Conservation (phyloP, 2,888 invertebrate species). For the Diloba caeruleocephala region DNA sequence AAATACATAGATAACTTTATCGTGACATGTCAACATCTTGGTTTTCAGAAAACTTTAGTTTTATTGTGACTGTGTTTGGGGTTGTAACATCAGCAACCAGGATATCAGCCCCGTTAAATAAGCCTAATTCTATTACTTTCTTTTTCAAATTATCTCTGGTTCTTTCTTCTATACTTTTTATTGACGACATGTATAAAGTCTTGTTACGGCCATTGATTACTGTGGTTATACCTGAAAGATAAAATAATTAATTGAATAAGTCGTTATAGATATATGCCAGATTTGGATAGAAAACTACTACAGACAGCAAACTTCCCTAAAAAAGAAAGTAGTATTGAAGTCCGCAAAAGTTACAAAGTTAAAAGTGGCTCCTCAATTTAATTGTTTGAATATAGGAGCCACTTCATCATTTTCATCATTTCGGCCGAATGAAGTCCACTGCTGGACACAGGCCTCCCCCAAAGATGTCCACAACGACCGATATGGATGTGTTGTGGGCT, state of each 20-base stretch:
- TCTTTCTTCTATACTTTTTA: conserved; percentile 96
- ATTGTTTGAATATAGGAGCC: too few species aligned
- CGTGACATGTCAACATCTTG: conserved; percentile 86
- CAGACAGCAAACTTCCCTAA: too few species aligned
- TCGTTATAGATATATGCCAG: too few species aligned
- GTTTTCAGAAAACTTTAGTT: conserved; percentile 91
- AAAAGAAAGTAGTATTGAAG: too few species aligned
- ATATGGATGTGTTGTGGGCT: too few species aligned
- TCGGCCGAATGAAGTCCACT: too few species aligned
- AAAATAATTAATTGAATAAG: conserved; percentile 3
- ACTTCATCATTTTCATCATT: too few species aligned
- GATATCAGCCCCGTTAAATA: conserved; percentile 95
- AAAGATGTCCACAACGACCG: too few species aligned
- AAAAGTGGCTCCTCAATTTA: too few species aligned
- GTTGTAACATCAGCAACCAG: conserved; percentile 97
- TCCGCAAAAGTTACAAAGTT: too few species aligned
- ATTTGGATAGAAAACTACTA: too few species aligned
- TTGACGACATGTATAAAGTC: conserved; percentile 97
- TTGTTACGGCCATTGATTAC: conserved; percentile 95
- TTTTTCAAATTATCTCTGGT: conserved; percentile 97
- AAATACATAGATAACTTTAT: conserved; percentile 30
- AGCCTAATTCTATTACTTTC: conserved; percentile 94
- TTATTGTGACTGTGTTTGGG: conserved; percentile 94
- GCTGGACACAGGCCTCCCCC: too few species aligned
- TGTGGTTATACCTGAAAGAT: conserved; percentile 91